Conservation (phyloP, 53 echinoderm and acorn worm genomes). For the Antedon mediterranea region DNA sequence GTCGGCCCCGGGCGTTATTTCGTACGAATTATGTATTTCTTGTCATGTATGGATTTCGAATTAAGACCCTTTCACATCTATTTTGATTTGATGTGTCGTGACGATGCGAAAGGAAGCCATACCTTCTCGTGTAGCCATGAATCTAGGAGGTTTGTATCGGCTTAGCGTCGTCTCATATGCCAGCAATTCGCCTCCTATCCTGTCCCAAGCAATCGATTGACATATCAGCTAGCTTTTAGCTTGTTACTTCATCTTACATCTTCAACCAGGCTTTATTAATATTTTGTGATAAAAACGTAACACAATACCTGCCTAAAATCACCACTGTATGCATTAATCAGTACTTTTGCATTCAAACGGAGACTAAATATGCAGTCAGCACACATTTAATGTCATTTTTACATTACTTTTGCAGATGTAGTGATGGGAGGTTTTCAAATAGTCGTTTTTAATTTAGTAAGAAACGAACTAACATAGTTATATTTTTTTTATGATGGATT, state of each 20-base stretch:
- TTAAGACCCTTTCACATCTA: conserved; percentile 1
- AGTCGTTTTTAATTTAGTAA: not conserved
- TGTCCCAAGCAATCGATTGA: not conserved
- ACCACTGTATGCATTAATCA: not conserved
- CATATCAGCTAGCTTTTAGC: not conserved
- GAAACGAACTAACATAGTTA: not conserved
- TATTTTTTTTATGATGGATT: not conserved
- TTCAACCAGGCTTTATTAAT: not conserved
- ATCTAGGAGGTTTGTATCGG: not conserved
- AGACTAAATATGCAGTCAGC: not conserved
- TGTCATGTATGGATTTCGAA: conserved; percentile 1
- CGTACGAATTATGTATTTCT: not conserved
- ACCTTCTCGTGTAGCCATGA: not conserved
- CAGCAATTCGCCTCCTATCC: not conserved
- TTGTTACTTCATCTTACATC: not conserved
- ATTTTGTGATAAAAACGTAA: conserved; percentile 1
- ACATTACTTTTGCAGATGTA: not conserved
- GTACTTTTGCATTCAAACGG: not conserved
- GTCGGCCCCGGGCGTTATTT: not conserved
- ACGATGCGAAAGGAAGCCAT: not conserved
- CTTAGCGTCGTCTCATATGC: not conserved
- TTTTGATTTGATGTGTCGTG: not conserved
- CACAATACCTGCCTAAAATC: not conserved
- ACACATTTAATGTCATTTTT: conserved; percentile 1
- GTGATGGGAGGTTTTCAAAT: not conserved